These are phyloP conservation scores for Fulica atra DNA, from an alignment of 2,113 vertebrate genomes.

Conservation along the genomic window DNA sequence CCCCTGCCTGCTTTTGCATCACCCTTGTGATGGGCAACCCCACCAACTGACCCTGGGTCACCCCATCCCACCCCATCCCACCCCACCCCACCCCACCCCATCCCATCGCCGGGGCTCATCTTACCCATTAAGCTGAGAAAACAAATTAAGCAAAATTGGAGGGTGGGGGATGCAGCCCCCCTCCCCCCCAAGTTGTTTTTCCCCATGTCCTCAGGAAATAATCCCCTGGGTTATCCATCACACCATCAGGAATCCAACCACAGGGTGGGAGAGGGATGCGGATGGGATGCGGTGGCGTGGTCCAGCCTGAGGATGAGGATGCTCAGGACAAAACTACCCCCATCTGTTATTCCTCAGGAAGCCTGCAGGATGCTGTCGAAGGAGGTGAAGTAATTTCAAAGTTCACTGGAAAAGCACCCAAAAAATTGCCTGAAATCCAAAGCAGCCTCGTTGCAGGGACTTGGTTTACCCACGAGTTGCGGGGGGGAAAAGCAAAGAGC, in stretches of 20 bases:
- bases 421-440: not conserved
- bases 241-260: not conserved
- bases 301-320: not conserved
- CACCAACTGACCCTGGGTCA: not conserved
- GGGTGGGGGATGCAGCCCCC: no score
- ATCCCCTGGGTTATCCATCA: not conserved
- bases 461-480: not conserved
- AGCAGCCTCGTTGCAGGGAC: not conserved
- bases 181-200: accelerated
- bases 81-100: no score
- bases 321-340: no score
- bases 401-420: not conserved
- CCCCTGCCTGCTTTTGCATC: not conserved
- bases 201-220: not conserved
- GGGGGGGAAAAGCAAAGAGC: not conserved
- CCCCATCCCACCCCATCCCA: not conserved
- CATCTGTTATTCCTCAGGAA: not conserved
- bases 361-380: not conserved
- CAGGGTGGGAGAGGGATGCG: no score
- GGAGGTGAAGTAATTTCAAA: not conserved
- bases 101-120: not conserved
- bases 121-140: not conserved
- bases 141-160: accelerated
- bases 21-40: not conserved
- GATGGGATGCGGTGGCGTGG: no score